Percentiles rank a stretch among this genome's conserved stretches.
Conservation (phyloP, 1,140 invertebrate genomes). For the Leptinotarsa undecemlineata region DNA sequence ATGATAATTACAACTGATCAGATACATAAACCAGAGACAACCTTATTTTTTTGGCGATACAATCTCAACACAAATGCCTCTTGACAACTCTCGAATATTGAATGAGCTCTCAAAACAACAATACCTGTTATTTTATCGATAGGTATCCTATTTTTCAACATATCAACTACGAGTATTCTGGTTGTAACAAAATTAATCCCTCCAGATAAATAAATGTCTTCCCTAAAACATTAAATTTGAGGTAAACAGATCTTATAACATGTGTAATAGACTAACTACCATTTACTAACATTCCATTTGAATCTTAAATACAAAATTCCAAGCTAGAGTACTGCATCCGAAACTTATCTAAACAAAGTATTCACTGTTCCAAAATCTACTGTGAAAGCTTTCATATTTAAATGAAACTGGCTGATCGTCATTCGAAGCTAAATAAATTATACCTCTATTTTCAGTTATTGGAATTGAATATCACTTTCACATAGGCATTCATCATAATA, state of each 20-base stretch:
- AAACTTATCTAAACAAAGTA: no score
- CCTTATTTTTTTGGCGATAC: conserved; percentile 89
- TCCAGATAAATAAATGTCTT: conserved; percentile 84
- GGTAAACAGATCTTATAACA: not conserved
- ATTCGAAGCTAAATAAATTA: no score
- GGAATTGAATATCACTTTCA: no score
- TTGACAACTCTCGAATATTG: conserved; percentile 89
- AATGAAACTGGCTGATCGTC: no score
- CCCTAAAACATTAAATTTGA: conserved; percentile 58
- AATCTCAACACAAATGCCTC: conserved; percentile 92
- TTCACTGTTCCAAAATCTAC: no score
- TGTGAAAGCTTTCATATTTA: no score
- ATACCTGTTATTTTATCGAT: conserved; percentile 86
- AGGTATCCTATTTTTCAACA: conserved; percentile 90
- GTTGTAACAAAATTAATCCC: conserved; percentile 93
- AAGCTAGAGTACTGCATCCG: no score
- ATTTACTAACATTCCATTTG: no score
- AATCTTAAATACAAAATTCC: no score
- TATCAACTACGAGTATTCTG: conserved; percentile 94
- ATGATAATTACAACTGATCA: not conserved
- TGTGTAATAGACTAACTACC: no score
- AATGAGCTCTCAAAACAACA: conserved; percentile 90
- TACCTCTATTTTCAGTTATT: no score
- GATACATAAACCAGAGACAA: conserved; percentile 45
- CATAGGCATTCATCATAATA: no score